Base-by-base conservation (phyloP, 2,888 invertebrate species). In the Dicroscelio sp. region DNA sequence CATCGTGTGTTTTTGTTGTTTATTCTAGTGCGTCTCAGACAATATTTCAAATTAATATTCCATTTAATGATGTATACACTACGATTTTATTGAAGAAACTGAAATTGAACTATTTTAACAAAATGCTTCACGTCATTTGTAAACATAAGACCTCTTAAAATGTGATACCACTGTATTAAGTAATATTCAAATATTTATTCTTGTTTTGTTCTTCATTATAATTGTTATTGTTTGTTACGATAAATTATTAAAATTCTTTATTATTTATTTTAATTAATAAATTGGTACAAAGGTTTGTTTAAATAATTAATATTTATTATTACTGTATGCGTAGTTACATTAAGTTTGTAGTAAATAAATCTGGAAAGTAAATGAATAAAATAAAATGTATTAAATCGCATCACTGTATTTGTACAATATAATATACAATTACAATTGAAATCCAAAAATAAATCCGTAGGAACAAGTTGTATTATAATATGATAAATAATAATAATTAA, bases 91-190 rank as follows among this genome's bases (percentile, higher is more conserved):
- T 73, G 23, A 27, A 17, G 8, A 23, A 31, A 60, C 60, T 78
- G 20, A 60, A 78, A 33, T 2, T 48, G 10, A 63, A 17, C 12
- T 83, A 38, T 12, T 67, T 67, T 55, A 33, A 6, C 8, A 83
- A 52, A 35, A 58, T 83, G 58, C 58, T 71, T 20, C 48, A 82
- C n/a, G 55, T 20, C 20, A 25, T 78, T 31, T 63, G 60, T 33
- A 43, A 73, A 73, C 14, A 60, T 60, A 60, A 60, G 4, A 60
- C 12, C 23, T 25, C 23, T 25, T 60, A 25, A 25, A 60, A 60
- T 43, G 43, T 43, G 43, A 43, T 43, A 43, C 14, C 60, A 60
- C 14, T 60, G 27, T 25, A 60, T 25, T 27, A 60, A 60, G 60
- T 60, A 60, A 60, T 6, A 60, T 25, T 60, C 27, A 43, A 43